phyloP scores from a whole-genome alignment of 2,113 vertebrate species.

The Okapia johnstoni region DNA sequence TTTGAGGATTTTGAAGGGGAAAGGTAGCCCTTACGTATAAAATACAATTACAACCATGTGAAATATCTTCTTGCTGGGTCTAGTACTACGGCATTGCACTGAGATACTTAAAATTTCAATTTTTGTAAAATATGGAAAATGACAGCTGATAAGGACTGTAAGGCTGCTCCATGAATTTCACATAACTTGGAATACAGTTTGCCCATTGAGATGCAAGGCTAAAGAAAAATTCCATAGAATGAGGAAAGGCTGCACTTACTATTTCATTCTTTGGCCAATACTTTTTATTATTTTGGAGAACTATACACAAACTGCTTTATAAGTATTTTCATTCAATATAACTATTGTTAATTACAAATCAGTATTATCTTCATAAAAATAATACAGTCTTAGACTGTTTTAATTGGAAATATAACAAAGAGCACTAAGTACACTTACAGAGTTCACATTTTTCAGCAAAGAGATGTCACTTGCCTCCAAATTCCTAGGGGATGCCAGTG shows the following conservation, averaged over 20 bases:
- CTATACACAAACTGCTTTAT: background rate
- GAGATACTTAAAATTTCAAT: slow-evolving; percentile 12
- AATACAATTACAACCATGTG: slow-evolving; percentile 1
- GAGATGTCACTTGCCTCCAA: background rate
- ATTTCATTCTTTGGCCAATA: background rate
- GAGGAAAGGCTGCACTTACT: background rate
- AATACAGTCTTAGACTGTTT: background rate
- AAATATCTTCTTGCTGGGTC: background rate
- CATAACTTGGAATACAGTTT: slow-evolving; percentile 9
- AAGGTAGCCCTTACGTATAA: background rate
- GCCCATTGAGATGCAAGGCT: background rate
- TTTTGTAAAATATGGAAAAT: slow-evolving; percentile 43
- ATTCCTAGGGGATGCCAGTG: background rate
- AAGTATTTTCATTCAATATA: slow-evolving; percentile 13
- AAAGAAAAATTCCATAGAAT: background rate
- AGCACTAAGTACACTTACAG: background rate
- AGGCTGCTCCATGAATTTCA: slow-evolving; percentile 39
- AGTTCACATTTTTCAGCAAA: background rate
- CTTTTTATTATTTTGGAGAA: slow-evolving; percentile 31
- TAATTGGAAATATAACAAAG: background rate
- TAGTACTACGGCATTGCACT: background rate
- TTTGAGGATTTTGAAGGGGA: slow-evolving; percentile 1
- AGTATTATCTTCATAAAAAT: background rate
- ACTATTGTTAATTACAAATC: background rate
- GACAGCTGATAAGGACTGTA: background rate